These are phyloP conservation scores for Orthonevra nobilis DNA, from an alignment of 2,888 invertebrate species.

Conservation along the genomic window DNA sequence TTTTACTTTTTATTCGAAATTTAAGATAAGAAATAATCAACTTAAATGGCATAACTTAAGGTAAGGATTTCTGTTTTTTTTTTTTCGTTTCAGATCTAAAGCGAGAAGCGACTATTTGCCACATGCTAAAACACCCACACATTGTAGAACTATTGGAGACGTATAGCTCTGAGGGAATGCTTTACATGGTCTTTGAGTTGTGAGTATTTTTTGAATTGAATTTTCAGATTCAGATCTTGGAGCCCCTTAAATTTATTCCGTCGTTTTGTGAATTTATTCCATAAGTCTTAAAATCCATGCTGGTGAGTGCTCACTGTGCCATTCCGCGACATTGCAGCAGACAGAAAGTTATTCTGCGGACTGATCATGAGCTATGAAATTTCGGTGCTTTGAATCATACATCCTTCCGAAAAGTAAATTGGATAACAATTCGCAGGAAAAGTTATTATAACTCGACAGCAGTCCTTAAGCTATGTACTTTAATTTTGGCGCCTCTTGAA, in stretches of 20 bases:
- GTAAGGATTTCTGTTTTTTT: conserved; percentile 8
- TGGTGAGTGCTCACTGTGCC: conserved; percentile 13
- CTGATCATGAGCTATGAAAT: conserved; percentile 15
- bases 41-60: no score
- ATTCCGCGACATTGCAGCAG: conserved; percentile 1
- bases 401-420: conserved; percentile 46
- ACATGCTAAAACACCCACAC: conserved; percentile 99
- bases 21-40: no score
- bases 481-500: conserved; percentile 23
- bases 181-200: conserved; percentile 99
- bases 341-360: conserved; percentile 18
- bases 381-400: conserved; percentile 16
- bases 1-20: background rate
- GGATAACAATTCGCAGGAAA: conserved; percentile 44
- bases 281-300: no score
- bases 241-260: no score
- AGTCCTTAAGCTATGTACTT: conserved; percentile 39
- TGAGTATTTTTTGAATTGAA: conserved; percentile 83
- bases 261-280: no score
- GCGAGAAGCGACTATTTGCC: conserved; percentile 98
- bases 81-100: conserved; percentile 97
- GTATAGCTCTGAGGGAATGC: conserved; percentile 98
- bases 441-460: conserved; percentile 43
- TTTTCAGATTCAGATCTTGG: conserved; percentile 31
- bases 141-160: conserved; percentile 99